Evolutionary conservation across 2,888 invertebrate species (phyloP).

Genomic region (Parasteatoda lunata): DNA sequence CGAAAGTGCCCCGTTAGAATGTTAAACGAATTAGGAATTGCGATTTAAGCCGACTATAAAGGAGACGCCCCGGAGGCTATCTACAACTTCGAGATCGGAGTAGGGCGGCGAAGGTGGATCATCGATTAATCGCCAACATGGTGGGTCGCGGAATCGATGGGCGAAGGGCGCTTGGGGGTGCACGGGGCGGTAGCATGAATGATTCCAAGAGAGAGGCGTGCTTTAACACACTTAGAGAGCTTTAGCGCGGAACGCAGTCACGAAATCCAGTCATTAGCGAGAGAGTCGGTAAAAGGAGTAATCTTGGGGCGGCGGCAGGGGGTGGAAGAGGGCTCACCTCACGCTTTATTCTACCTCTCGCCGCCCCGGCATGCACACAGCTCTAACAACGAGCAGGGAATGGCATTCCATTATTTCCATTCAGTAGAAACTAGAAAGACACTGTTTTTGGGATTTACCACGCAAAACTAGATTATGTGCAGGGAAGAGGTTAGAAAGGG

Average conservation of each 20-base stretch:
- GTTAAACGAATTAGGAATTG: conserved; percentile 50
- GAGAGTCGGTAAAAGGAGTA: conserved; percentile 66
- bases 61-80: conserved; percentile 31
- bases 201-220: conserved; percentile 37
- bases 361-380: not conserved
- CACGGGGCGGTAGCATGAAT: conserved; percentile 53
- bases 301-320: conserved; percentile 56
- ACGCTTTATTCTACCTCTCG: not conserved
- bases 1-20: conserved; percentile 50
- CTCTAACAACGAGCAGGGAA: conserved; percentile 19
- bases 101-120: conserved; percentile 11
- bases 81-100: conserved; percentile 5
- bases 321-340: conserved; percentile 15
- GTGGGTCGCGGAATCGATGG: conserved; percentile 27
- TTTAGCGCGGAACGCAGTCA: conserved; percentile 56
- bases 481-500: conserved; percentile 6
- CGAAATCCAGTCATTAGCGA: conserved; percentile 65
- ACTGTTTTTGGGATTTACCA: conserved; percentile 67
- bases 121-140: conserved; percentile 64
- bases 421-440: conserved; percentile 43
- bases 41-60: conserved; percentile 38
- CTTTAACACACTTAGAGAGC: conserved; percentile 66
- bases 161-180: conserved; percentile 21
- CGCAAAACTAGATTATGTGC: conserved; percentile 65
- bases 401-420: conserved; percentile 60